Evolutionary conservation across 2,113 vertebrate species (phyloP).

Genomic region (Leiothrix lutea): DNA sequence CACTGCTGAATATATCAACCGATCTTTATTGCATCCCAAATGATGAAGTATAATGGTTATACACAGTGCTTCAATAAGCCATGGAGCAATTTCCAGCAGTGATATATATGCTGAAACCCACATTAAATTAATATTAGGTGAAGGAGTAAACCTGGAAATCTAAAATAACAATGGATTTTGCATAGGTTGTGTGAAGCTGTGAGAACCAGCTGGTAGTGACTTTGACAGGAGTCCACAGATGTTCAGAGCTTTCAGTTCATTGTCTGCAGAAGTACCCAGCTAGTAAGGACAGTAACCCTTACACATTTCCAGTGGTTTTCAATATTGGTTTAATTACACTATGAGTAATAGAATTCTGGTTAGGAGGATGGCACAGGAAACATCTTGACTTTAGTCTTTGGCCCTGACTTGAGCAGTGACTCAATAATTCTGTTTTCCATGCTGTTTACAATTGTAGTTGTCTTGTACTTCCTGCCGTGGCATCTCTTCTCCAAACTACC

Average conservation of each 20-base stretch:
- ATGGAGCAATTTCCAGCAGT: not conserved
- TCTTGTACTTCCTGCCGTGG: not conserved
- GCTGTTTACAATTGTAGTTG: not conserved
- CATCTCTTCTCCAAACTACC: not conserved
- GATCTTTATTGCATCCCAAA: constrained; percentile 24
- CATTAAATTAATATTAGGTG: constrained; percentile 6
- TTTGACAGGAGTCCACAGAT: not conserved
- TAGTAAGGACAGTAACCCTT: not conserved
- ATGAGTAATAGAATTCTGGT: not conserved
- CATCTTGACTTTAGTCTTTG: not conserved
- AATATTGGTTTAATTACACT: not conserved
- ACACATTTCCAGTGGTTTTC: not conserved
- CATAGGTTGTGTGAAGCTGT: not conserved
- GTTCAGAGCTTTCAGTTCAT: not conserved
- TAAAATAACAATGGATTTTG: not conserved
- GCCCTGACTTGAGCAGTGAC: not conserved
- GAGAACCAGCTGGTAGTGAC: not conserved
- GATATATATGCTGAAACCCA: constrained; percentile 4
- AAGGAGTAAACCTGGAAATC: constrained; percentile 9
- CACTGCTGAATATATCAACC: not conserved
- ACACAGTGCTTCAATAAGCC: not conserved
- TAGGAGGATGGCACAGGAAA: not conserved
- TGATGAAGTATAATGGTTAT: constrained; percentile 9
- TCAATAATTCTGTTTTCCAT: not conserved
- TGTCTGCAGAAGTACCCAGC: not conserved